Conservation (phyloP, 2,888 invertebrate species). For the Lypha dubia region DNA sequence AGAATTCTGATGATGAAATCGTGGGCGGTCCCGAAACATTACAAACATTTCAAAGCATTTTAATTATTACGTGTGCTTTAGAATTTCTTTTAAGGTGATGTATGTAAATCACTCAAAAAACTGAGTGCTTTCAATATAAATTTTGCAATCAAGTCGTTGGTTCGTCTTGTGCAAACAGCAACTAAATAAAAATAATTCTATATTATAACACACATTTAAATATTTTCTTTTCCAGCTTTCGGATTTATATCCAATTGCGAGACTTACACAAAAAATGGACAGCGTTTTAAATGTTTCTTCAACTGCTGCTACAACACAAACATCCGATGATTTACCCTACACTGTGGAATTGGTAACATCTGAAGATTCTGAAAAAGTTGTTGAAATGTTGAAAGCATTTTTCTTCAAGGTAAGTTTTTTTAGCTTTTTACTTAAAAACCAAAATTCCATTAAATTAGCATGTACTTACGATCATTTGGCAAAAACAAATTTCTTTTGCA, state of each 20-base stretch:
- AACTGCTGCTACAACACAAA: slow-evolving; percentile 37
- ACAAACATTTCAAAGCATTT: too few relatives aligned
- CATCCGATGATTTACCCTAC: slow-evolving; percentile 77
- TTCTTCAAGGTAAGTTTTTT: slow-evolving; percentile 84
- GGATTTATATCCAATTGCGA: slow-evolving; percentile 82
- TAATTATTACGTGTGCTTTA: too few relatives aligned
- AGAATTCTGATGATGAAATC: too few relatives aligned
- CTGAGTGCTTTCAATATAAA: too few relatives aligned
- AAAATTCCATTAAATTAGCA: neutral
- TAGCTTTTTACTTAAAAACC: slow-evolving; percentile 3
- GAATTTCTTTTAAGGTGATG: too few relatives aligned
- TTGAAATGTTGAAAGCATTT: slow-evolving; percentile 85
- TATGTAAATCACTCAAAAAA: too few relatives aligned
- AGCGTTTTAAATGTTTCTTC: slow-evolving; percentile 79
- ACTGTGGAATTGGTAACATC: slow-evolving; percentile 83
- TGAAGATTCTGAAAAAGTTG: slow-evolving; percentile 85
- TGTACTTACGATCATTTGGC: slow-evolving; percentile 1
- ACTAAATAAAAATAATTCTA: too few relatives aligned
- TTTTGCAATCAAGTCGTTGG: too few relatives aligned
- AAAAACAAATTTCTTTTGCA: neutral
- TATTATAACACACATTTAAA: neutral
- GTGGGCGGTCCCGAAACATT: too few relatives aligned
- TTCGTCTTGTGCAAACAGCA: too few relatives aligned
- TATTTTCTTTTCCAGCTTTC: slow-evolving; percentile 78
- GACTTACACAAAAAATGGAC: slow-evolving; percentile 82